Conservation (phyloP, 2,888 invertebrate species). For the Aromia moschata region DNA sequence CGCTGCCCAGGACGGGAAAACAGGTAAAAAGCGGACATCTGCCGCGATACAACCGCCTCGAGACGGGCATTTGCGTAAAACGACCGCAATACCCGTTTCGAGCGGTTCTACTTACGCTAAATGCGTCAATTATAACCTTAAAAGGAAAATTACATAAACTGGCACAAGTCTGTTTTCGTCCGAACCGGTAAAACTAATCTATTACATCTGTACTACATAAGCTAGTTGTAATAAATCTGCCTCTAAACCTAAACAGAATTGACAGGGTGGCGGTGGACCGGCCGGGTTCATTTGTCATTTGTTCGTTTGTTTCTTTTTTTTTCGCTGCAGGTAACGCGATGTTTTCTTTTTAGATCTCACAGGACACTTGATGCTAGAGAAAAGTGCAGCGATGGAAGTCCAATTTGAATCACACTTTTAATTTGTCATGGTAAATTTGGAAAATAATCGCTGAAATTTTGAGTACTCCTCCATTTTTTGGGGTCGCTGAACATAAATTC, state of each 20-base stretch:
- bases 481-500: too few relatives aligned
- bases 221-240: slow-evolving; percentile 13
- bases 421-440: too few relatives aligned
- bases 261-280: slow-evolving; percentile 4
- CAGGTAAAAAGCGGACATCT: slow-evolving; percentile 60
- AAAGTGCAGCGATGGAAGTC: too few relatives aligned
- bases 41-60: not conserved
- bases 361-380: too few relatives aligned
- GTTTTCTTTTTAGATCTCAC: not conserved
- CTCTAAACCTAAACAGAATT: too few relatives aligned
- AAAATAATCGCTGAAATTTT: too few relatives aligned
- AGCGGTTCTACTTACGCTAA: not conserved
- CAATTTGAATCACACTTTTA: too few relatives aligned
- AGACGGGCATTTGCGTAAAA: slow-evolving; percentile 1
- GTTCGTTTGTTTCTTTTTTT: slow-evolving; percentile 2
- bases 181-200: slow-evolving; percentile 17
- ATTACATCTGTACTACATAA: slow-evolving; percentile 28
- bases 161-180: slow-evolving; percentile 30
- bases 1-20: slow-evolving; percentile 67
- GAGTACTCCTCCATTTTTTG: too few relatives aligned
- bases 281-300: slow-evolving; percentile 9
- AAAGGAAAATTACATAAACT: slow-evolving; percentile 40
- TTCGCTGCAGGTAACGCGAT: not conserved
- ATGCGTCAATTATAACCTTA: slow-evolving; percentile 34
- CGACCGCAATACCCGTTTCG: slow-evolving; percentile 4